A percentile compares a stretch with the other conserved stretches of the same genome.
These are phyloP conservation scores for Decapterus maruadsi DNA, from an alignment of 2,797 vertebrate genomes.

Conservation along the genomic window DNA sequence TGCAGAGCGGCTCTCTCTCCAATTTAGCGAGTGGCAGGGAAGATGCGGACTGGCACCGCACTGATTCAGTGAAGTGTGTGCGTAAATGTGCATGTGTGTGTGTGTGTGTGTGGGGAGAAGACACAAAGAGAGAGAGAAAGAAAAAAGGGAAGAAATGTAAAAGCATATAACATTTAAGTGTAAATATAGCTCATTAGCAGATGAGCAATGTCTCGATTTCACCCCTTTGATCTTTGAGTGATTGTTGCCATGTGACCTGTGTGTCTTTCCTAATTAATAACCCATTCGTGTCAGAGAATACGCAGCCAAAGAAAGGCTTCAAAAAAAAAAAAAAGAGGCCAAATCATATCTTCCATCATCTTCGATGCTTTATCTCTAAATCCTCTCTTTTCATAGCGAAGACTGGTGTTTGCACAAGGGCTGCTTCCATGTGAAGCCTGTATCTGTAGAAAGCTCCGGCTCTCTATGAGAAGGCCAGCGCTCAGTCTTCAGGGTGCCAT, in stretches of 20 bases:
- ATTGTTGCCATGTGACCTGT: slow-evolving; percentile 39
- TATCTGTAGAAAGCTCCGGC: slow-evolving; percentile 60
- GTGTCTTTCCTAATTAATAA: slow-evolving; percentile 65
- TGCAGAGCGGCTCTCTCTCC: slow-evolving; percentile 86
- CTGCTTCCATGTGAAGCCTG: slow-evolving; percentile 64
- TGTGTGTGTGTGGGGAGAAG: neutral
- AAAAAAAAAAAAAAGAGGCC: slow-evolving; percentile 20
- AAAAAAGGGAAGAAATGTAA: neutral
- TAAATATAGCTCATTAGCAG: neutral
- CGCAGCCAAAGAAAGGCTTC: slow-evolving; percentile 53
- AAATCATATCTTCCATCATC: slow-evolving; percentile 65
- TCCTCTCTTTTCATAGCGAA: slow-evolving; percentile 72
- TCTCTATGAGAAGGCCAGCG: slow-evolving; percentile 77
- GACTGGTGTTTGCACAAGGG: slow-evolving; percentile 67
- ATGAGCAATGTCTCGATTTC: slow-evolving; percentile 42
- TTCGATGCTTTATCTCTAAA: slow-evolving; percentile 67
- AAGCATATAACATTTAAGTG: slow-evolving; percentile 24
- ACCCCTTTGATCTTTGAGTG: slow-evolving; percentile 33
- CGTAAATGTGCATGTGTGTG: slow-evolving; percentile 11
- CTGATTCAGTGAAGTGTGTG: slow-evolving; percentile 57
- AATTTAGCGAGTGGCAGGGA: slow-evolving; percentile 88
- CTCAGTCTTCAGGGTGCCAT: slow-evolving; percentile 82
- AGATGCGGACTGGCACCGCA: slow-evolving; percentile 82
- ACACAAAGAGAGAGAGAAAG: no score
- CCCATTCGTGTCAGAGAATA: slow-evolving; percentile 53